A percentile compares a stretch with the other conserved stretches of the same genome.
Evolutionary conservation across 2,113 vertebrate genomes (phyloP).

Genomic region (Barnardius zonarius): DNA sequence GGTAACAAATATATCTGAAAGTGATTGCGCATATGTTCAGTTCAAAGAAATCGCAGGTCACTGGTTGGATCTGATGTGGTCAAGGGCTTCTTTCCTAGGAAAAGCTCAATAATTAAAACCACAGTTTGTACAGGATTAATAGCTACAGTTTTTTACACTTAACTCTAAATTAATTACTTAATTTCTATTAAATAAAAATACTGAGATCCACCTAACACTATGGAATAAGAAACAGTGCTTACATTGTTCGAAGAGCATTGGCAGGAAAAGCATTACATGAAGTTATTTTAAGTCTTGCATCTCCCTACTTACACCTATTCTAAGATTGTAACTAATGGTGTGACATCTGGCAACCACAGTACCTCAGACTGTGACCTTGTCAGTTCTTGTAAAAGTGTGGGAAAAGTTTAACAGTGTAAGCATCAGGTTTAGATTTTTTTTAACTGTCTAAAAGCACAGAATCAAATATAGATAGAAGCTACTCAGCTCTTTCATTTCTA

Average conservation of each 20-base stretch:
- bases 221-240: neutral
- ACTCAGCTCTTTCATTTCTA: neutral
- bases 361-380: constrained; percentile 44
- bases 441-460: neutral
- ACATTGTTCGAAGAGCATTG: neutral
- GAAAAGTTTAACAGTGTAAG: constrained; percentile 19
- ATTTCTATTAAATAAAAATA: neutral
- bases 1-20: constrained; percentile 3
- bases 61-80: neutral
- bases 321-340: constrained; percentile 22
- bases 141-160: neutral
- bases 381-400: constrained; percentile 35
- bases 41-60: constrained; percentile 16
- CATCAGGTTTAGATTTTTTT: neutral
- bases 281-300: constrained; percentile 40
- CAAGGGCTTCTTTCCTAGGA: neutral
- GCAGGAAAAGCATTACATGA: neutral
- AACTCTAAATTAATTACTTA: neutral
- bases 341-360: constrained; percentile 61
- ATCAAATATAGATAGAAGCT: constrained; percentile 17
- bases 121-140: neutral
- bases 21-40: neutral
- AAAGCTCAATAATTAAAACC: constrained; percentile 19
- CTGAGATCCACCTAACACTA: neutral
- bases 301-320: constrained; percentile 15